Evolutionary conservation across 2,113 vertebrate species (phyloP), one percentile per base, ranked within the genome.

Genomic region (Python bivittatus): DNA sequence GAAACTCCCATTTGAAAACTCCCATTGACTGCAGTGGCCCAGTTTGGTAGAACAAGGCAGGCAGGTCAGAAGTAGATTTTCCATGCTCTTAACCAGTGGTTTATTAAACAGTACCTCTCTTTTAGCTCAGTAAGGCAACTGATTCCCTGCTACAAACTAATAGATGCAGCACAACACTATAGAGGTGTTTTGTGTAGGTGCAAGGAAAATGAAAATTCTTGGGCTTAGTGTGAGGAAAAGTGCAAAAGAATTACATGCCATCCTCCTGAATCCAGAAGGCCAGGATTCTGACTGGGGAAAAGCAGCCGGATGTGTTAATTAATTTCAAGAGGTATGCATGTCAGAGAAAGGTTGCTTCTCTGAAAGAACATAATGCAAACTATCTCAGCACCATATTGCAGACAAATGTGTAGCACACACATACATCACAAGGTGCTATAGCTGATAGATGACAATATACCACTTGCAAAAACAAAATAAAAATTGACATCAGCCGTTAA

Each of bases 341-440:
- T 96, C 42, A 95, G 85, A 95, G 25, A 79, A 96, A 95, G 93
- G 93, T 93, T 94, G 92, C 94, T 94, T 96, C 92, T 94, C 94
- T 91, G 90, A 91, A 95, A 60, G 11, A 84, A 91, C 94, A 90
- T 93, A 94, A 96, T 95, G 94, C 92, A 94, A 96, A 97, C 94
- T 95, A 95, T 96, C 94, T 96, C 96, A 95, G 95, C 96, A 97
- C 96, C 96, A 97, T 96, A 97, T 96, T 97, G 96, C 96, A 95
- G 95, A 95, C 96, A 96, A 97, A 97, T 97, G 96, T 97, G 96
- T 95, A 96, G 94, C 95, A 33, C 95, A 96, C 96, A 96, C 96
- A 96, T 94, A 95, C 95, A 95, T 97, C 96, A 96, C 90, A 93
- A 97, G 96, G 96, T 97, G 97, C 96, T 96, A 96, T 95, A 95